phyloP scores from a whole-genome alignment of 2,797 vertebrate genomes.

The Centroberyx gerrardi region DNA sequence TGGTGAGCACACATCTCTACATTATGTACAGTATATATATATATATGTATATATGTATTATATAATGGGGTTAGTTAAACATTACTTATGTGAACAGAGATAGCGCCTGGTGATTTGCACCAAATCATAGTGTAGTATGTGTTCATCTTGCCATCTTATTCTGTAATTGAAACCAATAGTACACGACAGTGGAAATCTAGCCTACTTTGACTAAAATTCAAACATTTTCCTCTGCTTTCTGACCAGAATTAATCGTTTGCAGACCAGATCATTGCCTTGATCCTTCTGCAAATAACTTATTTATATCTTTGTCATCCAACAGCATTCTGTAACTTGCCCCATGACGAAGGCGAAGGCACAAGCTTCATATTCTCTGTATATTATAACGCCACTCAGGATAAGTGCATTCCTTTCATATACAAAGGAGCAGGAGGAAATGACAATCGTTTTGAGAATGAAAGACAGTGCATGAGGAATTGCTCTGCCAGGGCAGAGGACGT shows the following conservation, averaged over 20 bases:
- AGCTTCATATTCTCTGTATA: slow-evolving; percentile 20
- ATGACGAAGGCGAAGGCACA: slow-evolving; percentile 62
- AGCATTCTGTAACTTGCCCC: slow-evolving; percentile 57
- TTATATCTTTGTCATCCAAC: slow-evolving; percentile 41
- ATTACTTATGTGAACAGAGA: slow-evolving; percentile 65
- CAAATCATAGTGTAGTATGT: slow-evolving; percentile 13
- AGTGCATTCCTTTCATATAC: slow-evolving; percentile 78
- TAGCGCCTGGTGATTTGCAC: slow-evolving; percentile 26
- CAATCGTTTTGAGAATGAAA: slow-evolving; percentile 79
- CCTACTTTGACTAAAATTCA: background rate
- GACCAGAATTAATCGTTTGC: background rate
- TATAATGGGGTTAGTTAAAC: slow-evolving; percentile 72
- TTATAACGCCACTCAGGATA: slow-evolving; percentile 50
- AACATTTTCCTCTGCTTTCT: background rate
- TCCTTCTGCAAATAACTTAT: background rate
- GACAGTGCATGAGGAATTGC: slow-evolving; percentile 78
- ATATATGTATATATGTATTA: too few species aligned
- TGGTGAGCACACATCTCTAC: slow-evolving; percentile 55
- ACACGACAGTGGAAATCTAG: background rate
- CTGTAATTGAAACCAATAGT: background rate
- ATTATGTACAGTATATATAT: background rate
- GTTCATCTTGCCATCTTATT: background rate
- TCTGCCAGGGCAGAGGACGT: slow-evolving; percentile 25
- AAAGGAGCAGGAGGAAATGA: slow-evolving; percentile 75
- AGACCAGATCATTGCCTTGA: background rate